Evolutionary conservation across 2,797 vertebrate genomes (phyloP), one percentile per base, ranked within the genome.

Genomic region (Chelon auratus): DNA sequence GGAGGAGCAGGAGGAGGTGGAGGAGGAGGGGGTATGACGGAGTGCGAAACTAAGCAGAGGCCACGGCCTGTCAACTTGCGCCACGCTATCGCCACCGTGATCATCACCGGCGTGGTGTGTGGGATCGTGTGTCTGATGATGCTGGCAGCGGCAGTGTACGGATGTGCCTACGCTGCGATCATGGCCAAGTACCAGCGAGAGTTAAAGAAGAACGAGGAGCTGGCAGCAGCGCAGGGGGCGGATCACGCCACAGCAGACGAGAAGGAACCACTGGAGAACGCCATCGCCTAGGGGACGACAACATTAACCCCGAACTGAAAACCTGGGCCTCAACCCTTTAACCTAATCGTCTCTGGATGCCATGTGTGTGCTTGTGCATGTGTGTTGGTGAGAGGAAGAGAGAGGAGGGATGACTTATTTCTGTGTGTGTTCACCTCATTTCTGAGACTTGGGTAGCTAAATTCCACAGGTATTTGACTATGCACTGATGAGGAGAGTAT

Each of bases 61-160:
- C 89, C 93, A 0, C 86, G 95, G 50, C 95, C 96, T 0, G 92
- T 92, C 67, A 99, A 95, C 58, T 87, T 99, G 87, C 96, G 97
- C 26, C 95, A 97, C 0, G 97, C 98, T 3, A 93, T 98, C 17
- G 97, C 96, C 90, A 99, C 98, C 0, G 95, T 99, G n/a, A 94
- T 97, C 62, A 96, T 99, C 87, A 99, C 97, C 0, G 98, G 97
- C 0, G 96, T 99, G 1, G 93, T 98, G 65, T 99, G 97, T n/a
- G 97, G 97, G 53, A 93, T 99, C 0, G 96, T 99, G 75, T 96
- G 93, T 72, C 95, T 99, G 68, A 96, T 99, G 98, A 99, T 99
- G 97, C 74, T 99, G 92, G 97, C 91, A 0, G 97, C 97, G 0
- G 96, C 96, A 0, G 93, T 98, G 40, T 99, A 99, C 0, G 97